Evolutionary conservation across 2,113 vertebrate species (phyloP).

Genomic region (Melospiza georgiana): DNA sequence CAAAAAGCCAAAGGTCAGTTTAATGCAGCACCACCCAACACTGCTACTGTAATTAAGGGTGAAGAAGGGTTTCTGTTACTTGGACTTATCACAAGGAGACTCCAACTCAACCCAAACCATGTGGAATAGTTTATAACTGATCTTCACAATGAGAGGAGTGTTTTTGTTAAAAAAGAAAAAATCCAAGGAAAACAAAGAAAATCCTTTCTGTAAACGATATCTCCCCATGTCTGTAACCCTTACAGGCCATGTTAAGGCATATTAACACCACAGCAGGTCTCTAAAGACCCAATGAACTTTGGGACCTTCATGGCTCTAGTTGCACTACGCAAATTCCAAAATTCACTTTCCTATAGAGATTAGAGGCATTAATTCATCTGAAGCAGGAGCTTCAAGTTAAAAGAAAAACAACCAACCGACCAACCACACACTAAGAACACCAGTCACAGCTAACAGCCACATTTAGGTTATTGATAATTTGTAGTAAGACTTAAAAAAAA

Average conservation of each 20-base stretch:
- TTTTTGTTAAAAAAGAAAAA: not conserved
- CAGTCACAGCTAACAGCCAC: not conserved
- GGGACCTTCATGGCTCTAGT: not conserved
- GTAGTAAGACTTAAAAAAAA: not conserved
- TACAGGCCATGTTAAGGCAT: not conserved
- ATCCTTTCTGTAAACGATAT: not conserved
- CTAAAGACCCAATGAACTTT: not conserved
- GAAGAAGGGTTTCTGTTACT: not conserved
- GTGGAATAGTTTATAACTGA: not conserved
- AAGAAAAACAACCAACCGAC: not conserved
- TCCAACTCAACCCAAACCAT: not conserved
- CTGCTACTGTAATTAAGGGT: constrained; percentile 37
- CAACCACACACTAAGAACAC: not conserved
- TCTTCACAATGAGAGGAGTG: not conserved
- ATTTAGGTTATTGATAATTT: not conserved
- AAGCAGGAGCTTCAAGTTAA: not conserved
- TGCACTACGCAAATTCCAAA: not conserved
- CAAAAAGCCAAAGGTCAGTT: constrained; percentile 22
- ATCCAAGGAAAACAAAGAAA: not conserved
- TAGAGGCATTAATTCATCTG: not conserved
- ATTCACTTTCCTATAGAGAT: not conserved
- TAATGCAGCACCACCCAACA: not conserved
- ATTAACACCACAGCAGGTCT: not conserved
- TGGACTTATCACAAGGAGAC: not conserved
- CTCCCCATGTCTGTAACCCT: not conserved